phyloP scores from a whole-genome alignment of 2,797 vertebrate genomes.

The Tachyglossus aculeatus region DNA sequence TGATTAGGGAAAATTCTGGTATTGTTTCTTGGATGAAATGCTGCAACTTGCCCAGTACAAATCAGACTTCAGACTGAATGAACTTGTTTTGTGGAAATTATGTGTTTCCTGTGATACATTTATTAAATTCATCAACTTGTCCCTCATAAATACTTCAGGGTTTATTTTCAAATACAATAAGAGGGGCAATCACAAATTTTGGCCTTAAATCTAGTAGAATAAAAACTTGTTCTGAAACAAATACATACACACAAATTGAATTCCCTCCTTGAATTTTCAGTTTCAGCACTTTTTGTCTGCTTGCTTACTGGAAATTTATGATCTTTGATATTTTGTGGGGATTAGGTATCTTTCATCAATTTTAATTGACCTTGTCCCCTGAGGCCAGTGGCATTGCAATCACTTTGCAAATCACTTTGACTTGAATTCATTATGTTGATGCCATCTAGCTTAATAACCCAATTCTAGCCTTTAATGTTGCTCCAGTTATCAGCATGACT shows the following conservation, averaged over 20 bases:
- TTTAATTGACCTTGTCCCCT: background rate
- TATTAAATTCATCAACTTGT: background rate
- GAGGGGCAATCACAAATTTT: background rate
- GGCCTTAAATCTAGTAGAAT: background rate
- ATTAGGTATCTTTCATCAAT: too few species aligned
- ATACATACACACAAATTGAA: background rate
- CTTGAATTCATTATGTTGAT: background rate
- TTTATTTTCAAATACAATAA: slow-evolving; percentile 9
- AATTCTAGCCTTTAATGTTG: background rate
- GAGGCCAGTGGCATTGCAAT: background rate
- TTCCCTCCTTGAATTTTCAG: background rate
- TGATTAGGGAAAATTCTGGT: slow-evolving; percentile 8
- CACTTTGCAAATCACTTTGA: background rate
- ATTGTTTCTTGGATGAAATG: background rate
- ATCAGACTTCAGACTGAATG: background rate
- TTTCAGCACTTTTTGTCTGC: too few species aligned
- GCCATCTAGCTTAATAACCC: background rate
- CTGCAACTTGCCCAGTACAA: background rate
- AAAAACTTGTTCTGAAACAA: background rate
- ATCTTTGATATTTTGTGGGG: too few species aligned
- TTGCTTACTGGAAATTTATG: too few species aligned
- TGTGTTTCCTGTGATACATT: background rate
- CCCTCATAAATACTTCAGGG: background rate
- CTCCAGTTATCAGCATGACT: too few species aligned
- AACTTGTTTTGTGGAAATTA: background rate